Percentiles rank a stretch among this genome's conserved stretches.
phyloP scores from a whole-genome alignment of 2,888 invertebrate species.

The Diachrysia chrysitis region DNA sequence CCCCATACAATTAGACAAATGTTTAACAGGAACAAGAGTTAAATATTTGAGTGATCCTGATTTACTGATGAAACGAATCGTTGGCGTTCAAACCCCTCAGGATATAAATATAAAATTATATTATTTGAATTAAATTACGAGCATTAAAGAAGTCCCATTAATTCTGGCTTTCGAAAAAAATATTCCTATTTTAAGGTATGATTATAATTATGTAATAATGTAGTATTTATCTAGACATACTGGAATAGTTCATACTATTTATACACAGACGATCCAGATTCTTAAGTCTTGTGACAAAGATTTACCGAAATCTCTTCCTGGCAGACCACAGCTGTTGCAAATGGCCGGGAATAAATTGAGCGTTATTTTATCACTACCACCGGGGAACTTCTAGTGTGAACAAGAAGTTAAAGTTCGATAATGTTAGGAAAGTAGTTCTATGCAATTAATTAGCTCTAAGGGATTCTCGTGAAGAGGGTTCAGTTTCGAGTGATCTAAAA shows the following conservation, averaged over 20 bases:
- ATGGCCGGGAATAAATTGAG: conserved; percentile 78
- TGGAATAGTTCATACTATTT: too few relatives aligned
- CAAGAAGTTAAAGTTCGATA: conserved; percentile 60
- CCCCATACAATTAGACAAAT: not conserved
- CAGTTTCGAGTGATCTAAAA: not conserved
- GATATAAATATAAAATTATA: not conserved
- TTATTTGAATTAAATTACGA: not conserved
- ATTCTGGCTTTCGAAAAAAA: too few relatives aligned
- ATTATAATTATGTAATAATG: too few relatives aligned
- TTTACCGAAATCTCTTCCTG: conserved; percentile 65
- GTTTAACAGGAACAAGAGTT: not conserved
- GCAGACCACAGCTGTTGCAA: conserved; percentile 75
- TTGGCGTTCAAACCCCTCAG: not conserved
- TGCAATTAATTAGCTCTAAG: conserved; percentile 31
- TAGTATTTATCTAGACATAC: too few relatives aligned
- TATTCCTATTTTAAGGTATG: too few relatives aligned
- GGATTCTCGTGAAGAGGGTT: not conserved
- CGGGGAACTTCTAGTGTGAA: conserved; percentile 66
- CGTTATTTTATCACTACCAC: conserved; percentile 80
- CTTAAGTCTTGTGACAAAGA: conserved; percentile 12
- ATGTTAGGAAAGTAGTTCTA: conserved; percentile 43
- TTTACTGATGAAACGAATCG: not conserved
- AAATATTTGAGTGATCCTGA: not conserved
- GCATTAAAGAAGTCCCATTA: too few relatives aligned
- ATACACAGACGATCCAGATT: not conserved